phyloP scores from a whole-genome alignment of 2,113 vertebrate species.

The Baryphthengus martii region DNA sequence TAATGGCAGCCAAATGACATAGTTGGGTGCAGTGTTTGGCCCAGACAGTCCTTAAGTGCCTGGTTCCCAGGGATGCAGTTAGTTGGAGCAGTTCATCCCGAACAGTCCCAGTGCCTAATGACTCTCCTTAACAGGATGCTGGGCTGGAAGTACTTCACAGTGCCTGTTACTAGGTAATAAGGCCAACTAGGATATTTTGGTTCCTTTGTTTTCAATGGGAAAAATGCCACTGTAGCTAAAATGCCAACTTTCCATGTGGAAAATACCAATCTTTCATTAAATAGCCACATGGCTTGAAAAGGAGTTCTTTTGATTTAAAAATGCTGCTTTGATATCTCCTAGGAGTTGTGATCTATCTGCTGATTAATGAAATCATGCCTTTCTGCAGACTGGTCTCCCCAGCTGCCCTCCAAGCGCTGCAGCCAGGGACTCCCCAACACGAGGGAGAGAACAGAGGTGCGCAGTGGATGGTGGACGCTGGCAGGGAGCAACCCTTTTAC shows the following conservation, averaged over 20 bases:
- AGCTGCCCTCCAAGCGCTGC: neutral
- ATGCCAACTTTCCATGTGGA: neutral
- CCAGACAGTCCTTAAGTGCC: neutral
- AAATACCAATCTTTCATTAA: neutral
- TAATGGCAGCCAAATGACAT: accelerated
- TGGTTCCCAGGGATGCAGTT: neutral
- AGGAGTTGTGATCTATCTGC: neutral
- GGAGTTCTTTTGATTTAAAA: neutral
- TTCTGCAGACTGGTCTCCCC: neutral
- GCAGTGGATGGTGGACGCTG: accelerated
- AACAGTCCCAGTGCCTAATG: neutral
- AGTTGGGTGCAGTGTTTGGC: neutral
- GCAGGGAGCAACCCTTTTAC: neutral
- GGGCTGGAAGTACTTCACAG: neutral
- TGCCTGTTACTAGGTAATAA: neutral
- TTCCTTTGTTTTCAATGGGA: neutral
- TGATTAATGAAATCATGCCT: accelerated
- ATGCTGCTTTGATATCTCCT: neutral
- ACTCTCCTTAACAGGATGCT: neutral
- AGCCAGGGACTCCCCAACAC: neutral
- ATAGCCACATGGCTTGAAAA: neutral
- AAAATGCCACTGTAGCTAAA: neutral
- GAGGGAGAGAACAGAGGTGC: neutral
- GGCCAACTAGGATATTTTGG: accelerated
- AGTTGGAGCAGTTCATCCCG: neutral